These are phyloP conservation scores for Rhagologus leucostigma DNA, from an alignment of 2,113 vertebrate genomes.

Conservation along the genomic window DNA sequence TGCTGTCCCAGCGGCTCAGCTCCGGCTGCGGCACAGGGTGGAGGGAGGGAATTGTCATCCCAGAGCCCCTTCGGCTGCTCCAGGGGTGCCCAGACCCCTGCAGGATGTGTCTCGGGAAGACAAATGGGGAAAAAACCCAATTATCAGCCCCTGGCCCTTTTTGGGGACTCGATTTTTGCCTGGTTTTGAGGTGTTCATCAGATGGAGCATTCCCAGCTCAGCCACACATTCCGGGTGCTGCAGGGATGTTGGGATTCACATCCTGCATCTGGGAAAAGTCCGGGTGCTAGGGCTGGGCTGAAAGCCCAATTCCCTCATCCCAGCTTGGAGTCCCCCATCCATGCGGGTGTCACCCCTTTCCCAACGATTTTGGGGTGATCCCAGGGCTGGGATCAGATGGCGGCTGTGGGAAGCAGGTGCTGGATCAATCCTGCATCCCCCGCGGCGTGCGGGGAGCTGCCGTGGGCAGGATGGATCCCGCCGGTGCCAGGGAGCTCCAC, in stretches of 20 bases:
- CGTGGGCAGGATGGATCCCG: not conserved
- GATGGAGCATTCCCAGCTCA: not conserved
- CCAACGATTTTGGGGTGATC: not conserved
- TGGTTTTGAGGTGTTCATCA: fast-evolving
- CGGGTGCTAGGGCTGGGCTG: not conserved
- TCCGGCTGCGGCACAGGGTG: fast-evolving
- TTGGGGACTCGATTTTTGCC: fast-evolving
- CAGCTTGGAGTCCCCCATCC: not conserved
- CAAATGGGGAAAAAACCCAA: fast-evolving
- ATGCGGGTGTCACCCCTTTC: fast-evolving
- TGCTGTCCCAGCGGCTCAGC: not conserved
- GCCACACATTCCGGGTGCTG: fast-evolving
- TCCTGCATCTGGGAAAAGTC: not conserved
- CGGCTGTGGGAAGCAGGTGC: fast-evolving
- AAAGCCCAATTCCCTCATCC: not conserved
- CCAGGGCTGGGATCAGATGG: not conserved
- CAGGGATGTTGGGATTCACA: not conserved
- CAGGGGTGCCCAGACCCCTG: not conserved
- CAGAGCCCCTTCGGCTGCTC: fast-evolving
- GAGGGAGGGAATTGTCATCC: too few species aligned
- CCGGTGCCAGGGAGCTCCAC: not conserved
- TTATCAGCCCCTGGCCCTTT: not conserved
- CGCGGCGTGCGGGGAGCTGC: not conserved
- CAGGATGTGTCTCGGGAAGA: not conserved
- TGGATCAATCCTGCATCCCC: not conserved